A percentile compares a stretch with the other conserved stretches of the same genome.
These are phyloP conservation scores for Drosophila sp. DNA, from an alignment of 1,140 invertebrate genomes.

Conservation along the genomic window DNA sequence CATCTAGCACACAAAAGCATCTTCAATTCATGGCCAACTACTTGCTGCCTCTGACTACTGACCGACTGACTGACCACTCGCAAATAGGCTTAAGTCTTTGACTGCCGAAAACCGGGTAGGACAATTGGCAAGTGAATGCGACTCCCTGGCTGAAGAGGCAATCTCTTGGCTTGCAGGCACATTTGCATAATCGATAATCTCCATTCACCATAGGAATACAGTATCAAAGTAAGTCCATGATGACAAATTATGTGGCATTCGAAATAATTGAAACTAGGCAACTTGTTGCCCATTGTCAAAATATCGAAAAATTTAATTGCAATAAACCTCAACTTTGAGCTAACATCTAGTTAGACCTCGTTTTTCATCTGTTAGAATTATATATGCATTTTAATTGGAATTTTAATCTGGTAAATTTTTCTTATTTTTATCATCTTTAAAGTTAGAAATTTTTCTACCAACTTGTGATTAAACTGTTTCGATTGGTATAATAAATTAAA, in stretches of 20 bases:
- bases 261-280: neutral
- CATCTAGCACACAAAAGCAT: neutral
- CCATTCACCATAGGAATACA: neutral
- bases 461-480: too few relatives aligned
- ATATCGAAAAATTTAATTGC: too few relatives aligned
- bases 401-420: too few relatives aligned
- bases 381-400: too few relatives aligned
- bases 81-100: neutral
- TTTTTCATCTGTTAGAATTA: too few relatives aligned
- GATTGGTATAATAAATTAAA: neutral
- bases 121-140: neutral
- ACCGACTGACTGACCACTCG: neutral
- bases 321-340: too few relatives aligned
- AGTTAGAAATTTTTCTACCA: too few relatives aligned
- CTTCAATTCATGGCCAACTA: neutral
- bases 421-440: too few relatives aligned
- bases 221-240: conserved; percentile 1
- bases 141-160: neutral
- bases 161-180: conserved; percentile 13
- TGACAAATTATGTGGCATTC: neutral
- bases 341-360: too few relatives aligned
- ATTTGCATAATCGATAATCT: conserved; percentile 71
- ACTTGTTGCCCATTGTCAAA: too few relatives aligned
- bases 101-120: neutral
- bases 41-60: neutral